Evolutionary conservation across 2,113 vertebrate species (phyloP).

Genomic region (Charadrius vociferus): DNA sequence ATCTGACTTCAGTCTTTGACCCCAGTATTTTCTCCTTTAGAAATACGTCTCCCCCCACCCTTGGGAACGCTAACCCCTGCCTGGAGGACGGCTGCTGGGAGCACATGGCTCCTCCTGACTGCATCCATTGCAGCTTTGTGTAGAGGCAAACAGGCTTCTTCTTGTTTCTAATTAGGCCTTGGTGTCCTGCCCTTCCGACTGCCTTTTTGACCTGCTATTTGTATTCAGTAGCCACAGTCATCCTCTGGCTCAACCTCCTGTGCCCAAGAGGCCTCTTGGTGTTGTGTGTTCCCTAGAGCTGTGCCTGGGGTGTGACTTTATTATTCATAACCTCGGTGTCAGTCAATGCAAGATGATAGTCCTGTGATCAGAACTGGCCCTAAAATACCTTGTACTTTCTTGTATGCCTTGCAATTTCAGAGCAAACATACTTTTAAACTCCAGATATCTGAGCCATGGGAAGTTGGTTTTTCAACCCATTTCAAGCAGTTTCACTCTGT

Average conservation of each 20-base stretch:
- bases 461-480: not conserved
- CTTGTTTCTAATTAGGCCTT: not conserved
- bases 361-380: not conserved
- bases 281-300: not conserved
- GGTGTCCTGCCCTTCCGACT: not conserved
- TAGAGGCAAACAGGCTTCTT: not conserved
- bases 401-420: not conserved
- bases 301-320: not conserved
- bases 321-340: not conserved
- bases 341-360: not conserved
- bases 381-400: not conserved
- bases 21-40: not conserved
- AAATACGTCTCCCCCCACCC: not conserved
- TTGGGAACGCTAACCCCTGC: not conserved
- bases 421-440: not conserved
- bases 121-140: not conserved
- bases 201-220: not conserved
- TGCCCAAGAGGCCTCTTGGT: not conserved
- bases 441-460: not conserved
- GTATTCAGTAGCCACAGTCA: not conserved
- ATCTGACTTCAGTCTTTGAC: not conserved
- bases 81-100: not conserved
- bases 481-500: not conserved
- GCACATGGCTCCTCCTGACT: not conserved
- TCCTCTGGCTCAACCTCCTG: rapidly evolving